Conservation (phyloP, 2,797 vertebrate genomes). For the Ptychobarbus kaznakovi region DNA sequence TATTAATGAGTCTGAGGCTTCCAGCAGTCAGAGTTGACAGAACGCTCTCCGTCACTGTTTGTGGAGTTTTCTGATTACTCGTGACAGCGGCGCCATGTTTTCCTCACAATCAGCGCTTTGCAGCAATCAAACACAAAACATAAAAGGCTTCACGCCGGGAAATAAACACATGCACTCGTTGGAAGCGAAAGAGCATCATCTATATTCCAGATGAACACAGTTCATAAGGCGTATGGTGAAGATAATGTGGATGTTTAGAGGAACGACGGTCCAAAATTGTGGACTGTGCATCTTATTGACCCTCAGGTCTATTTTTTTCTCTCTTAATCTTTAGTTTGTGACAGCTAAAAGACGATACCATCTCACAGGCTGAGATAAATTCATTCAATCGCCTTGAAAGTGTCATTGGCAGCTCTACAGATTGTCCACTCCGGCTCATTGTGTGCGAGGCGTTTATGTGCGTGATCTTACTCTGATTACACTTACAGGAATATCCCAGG, state of each 20-base stretch:
- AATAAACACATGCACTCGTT: not conserved
- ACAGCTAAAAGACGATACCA: not conserved
- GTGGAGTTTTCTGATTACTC: slow-evolving; percentile 8
- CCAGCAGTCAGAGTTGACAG: slow-evolving; percentile 20
- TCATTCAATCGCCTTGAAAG: not conserved
- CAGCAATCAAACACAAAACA: not conserved
- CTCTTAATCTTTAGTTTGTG: slow-evolving; percentile 1
- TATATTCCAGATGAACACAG: not conserved
- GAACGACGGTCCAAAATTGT: not conserved
- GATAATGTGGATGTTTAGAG: not conserved
- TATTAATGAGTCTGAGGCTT: slow-evolving; percentile 21
- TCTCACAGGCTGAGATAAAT: not conserved
- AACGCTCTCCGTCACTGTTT: not conserved
- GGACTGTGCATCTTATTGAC: not conserved
- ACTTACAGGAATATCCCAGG: not conserved
- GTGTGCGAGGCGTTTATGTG: too few relatives aligned
- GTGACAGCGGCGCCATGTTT: not conserved
- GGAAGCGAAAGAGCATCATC: not conserved
- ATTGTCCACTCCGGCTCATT: not conserved
- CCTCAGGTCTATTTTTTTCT: not conserved
- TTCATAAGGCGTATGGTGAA: not conserved
- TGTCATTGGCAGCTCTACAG: not conserved
- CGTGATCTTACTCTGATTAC: not conserved
- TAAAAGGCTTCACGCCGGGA: not conserved
- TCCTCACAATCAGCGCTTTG: not conserved